Conservation (phyloP, 2,113 vertebrate genomes). For the Sus scrofa region DNA sequence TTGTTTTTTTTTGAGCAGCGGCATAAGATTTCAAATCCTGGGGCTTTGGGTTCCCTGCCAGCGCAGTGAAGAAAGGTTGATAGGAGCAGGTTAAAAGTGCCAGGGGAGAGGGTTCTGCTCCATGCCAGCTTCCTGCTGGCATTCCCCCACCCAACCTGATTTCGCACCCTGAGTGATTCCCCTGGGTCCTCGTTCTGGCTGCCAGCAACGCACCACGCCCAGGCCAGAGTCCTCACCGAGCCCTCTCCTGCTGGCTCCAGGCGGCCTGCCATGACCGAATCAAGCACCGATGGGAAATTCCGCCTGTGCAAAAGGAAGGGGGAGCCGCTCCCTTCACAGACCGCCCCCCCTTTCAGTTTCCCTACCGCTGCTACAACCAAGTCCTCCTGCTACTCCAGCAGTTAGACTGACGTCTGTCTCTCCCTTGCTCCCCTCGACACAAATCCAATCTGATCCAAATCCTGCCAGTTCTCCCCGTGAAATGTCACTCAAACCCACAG, state of each 20-base stretch:
- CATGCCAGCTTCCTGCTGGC: background rate
- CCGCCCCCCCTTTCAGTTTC: accelerated
- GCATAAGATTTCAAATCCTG: background rate
- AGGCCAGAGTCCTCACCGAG: background rate
- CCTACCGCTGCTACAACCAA: accelerated
- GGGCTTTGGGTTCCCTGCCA: background rate
- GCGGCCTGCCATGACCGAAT: background rate
- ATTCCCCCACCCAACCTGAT: background rate
- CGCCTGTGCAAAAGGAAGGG: background rate
- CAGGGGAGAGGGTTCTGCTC: background rate
- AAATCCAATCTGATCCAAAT: background rate
- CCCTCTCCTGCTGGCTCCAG: background rate
- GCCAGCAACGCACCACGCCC: background rate
- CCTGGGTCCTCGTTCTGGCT: background rate
- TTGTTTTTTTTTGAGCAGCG: background rate
- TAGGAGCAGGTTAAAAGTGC: background rate
- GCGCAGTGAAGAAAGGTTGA: background rate
- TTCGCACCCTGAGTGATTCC: background rate
- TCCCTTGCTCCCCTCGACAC: background rate
- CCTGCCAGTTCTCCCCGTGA: background rate
- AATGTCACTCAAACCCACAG: background rate
- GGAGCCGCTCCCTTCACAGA: accelerated
- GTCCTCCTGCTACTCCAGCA: background rate
- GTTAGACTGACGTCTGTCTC: background rate
- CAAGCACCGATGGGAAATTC: background rate